Evolutionary conservation across 2,888 invertebrate species (phyloP).

Genomic region (Caenorhabditis sp.): DNA sequence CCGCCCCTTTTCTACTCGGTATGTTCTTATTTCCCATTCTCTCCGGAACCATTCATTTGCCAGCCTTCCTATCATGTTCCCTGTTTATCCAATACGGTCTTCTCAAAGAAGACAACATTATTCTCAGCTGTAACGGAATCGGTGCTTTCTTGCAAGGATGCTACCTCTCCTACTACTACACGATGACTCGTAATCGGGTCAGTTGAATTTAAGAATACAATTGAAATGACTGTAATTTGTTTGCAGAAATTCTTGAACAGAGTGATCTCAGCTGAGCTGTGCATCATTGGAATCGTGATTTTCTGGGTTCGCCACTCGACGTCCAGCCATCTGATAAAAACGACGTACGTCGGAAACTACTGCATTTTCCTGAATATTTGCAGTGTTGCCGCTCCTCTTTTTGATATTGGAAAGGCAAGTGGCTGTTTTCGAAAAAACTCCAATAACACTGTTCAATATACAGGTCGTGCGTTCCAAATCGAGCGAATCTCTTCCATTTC

Average conservation of each 20-base stretch:
- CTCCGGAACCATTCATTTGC: too few species aligned
- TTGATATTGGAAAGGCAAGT: constrained; percentile 70
- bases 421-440: not conserved
- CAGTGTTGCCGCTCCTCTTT: constrained; percentile 77
- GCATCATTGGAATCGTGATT: constrained; percentile 33
- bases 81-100: constrained; percentile 91
- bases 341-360: constrained; percentile 68
- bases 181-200: constrained; percentile 86
- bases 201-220: not conserved
- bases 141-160: constrained; percentile 89
- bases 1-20: constrained; percentile 72
- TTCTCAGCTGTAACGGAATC: constrained; percentile 88
- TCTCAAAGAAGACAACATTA: constrained; percentile 85
- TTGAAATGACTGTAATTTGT: not conserved
- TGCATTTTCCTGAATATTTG: constrained; percentile 81
- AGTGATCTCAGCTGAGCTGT: constrained; percentile 42
- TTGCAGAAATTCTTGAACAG: constrained; percentile 56
- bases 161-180: constrained; percentile 88
- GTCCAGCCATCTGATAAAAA: constrained; percentile 18
- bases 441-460: constrained; percentile 80
- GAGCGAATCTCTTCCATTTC: constrained; percentile 92
- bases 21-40: not conserved
- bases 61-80: constrained; percentile 86
- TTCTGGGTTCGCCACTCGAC: constrained; percentile 30
- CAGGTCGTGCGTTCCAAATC: constrained; percentile 90